A percentile compares a stretch with the other conserved stretches of the same genome.
Conservation (phyloP, 2,113 vertebrate species). For the Chloroceryle aenea region DNA sequence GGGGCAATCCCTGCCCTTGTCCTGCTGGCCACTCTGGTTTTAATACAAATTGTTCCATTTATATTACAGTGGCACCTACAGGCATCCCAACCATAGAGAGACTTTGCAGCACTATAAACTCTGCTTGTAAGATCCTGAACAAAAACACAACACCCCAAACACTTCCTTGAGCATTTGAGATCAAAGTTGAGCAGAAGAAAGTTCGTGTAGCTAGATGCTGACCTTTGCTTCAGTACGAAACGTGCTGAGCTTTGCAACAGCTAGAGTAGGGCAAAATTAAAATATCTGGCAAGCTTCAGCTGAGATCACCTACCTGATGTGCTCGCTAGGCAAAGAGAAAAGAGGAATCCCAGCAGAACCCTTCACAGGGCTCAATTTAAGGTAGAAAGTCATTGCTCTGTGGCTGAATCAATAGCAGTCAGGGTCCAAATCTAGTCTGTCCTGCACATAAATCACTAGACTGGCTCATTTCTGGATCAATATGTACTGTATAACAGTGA, state of each 20-base stretch:
- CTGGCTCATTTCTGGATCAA: neutral
- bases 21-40: neutral
- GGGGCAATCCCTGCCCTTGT: neutral
- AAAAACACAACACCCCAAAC: neutral
- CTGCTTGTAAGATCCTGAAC: neutral
- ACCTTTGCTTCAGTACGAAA: neutral
- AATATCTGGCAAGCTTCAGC: slow-evolving; percentile 26
- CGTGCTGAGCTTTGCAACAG: slow-evolving; percentile 29
- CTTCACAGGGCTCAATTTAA: neutral
- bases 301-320: slow-evolving; percentile 13
- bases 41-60: neutral
- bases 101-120: neutral
- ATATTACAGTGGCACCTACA: neutral
- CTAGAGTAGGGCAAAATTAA: slow-evolving; percentile 7
- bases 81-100: neutral
- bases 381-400: neutral
- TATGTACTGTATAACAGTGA: accelerated
- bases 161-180: neutral
- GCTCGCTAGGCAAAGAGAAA: neutral
- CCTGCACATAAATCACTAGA: neutral
- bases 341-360: slow-evolving; percentile 28
- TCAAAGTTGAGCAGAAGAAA: neutral
- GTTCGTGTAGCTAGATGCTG: neutral
- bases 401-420: neutral
- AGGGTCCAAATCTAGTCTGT: neutral